phyloP scores from a whole-genome alignment of 2,113 vertebrate genomes.

The Myotis yumanensis region DNA sequence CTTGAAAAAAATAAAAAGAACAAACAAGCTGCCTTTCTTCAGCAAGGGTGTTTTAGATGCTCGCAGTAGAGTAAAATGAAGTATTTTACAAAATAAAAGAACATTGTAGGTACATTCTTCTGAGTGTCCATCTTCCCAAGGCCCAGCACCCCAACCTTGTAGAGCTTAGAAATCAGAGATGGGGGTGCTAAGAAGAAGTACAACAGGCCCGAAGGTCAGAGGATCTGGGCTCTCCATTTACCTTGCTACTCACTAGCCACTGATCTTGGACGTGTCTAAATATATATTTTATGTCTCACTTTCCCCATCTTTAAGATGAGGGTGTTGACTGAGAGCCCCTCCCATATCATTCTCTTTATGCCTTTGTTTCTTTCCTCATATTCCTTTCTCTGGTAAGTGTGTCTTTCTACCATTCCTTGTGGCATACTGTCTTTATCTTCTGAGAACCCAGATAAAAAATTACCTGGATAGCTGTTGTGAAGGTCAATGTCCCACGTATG shows the following conservation, averaged over 20 bases:
- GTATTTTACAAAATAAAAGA: not conserved
- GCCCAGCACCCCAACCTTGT: not conserved
- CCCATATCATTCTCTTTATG: not conserved
- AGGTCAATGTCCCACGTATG: not conserved
- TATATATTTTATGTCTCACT: not conserved
- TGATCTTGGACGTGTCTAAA: not conserved
- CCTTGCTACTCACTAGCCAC: not conserved
- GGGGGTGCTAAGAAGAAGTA: not conserved
- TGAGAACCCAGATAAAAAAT: not conserved
- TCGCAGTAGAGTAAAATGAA: not conserved
- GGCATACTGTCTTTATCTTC: not conserved
- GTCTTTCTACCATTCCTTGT: not conserved
- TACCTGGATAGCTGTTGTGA: not conserved
- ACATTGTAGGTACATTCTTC: not conserved
- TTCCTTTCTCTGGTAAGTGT: not conserved
- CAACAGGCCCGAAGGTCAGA: fast-evolving
- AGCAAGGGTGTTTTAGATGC: not conserved
- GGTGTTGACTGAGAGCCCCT: not conserved
- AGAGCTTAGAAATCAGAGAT: not conserved
- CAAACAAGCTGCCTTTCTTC: not conserved
- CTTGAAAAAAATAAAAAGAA: slow-evolving; percentile 7
- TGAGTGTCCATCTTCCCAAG: fast-evolving
- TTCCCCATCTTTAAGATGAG: not conserved
- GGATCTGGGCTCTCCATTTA: too few relatives aligned
- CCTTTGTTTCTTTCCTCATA: not conserved